phyloP scores from a whole-genome alignment of 1,140 invertebrate genomes.

The Zaprionus taronus region DNA sequence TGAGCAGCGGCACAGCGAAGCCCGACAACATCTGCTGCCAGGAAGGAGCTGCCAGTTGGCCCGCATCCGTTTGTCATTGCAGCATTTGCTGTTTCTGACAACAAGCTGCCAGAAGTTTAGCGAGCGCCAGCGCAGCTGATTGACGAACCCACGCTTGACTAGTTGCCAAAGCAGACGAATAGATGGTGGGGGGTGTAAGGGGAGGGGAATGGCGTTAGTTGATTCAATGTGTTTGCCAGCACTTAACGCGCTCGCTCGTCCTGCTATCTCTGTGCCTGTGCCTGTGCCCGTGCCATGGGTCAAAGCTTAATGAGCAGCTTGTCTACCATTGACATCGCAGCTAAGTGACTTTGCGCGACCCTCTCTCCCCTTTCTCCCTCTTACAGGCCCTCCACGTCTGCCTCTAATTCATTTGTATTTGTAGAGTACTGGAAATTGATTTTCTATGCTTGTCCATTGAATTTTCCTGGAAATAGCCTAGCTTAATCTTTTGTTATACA shows the following conservation, averaged over 20 bases:
- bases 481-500: conserved; percentile 10
- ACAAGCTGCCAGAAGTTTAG: conserved; percentile 74
- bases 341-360: conserved; percentile 63
- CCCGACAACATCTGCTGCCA: conserved; percentile 46
- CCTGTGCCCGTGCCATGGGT: conserved; percentile 46
- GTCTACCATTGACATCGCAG: conserved; percentile 73
- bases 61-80: conserved; percentile 76
- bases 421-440: conserved; percentile 48
- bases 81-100: conserved; percentile 72
- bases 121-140: conserved; percentile 52
- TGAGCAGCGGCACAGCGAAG: conserved; percentile 22
- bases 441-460: conserved; percentile 30
- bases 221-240: conserved; percentile 45
- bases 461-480: conserved; percentile 11
- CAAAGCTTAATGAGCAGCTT: conserved; percentile 75
- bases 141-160: conserved; percentile 64
- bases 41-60: conserved; percentile 53
- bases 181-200: too few species aligned
- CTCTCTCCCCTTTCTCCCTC: background rate
- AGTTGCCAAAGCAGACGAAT: conserved; percentile 4
- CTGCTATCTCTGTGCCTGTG: background rate
- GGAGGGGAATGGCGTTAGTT: conserved; percentile 3
- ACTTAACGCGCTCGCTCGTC: conserved; percentile 15
- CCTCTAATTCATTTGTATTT: conserved; percentile 50
- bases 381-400: background rate